These are phyloP conservation scores for Oryzias melastigma DNA, from an alignment of 2,113 vertebrate genomes.

Conservation along the genomic window DNA sequence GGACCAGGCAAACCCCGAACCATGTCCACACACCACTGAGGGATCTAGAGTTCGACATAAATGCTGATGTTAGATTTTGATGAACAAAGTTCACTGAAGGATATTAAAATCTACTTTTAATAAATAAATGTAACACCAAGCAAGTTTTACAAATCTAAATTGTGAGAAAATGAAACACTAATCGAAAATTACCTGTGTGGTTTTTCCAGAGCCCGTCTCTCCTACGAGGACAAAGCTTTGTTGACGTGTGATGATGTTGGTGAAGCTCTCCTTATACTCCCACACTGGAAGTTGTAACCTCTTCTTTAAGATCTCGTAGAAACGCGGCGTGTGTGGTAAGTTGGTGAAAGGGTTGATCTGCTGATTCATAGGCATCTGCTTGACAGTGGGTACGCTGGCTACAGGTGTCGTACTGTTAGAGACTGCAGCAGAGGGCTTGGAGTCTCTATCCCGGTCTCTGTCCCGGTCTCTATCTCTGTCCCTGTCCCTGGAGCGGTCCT, in stretches of 20 bases:
- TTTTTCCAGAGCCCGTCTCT: constrained; percentile 98
- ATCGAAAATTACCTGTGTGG: constrained; percentile 86
- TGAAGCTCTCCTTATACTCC: constrained; percentile 98
- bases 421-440: constrained; percentile 65
- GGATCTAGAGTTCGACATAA: constrained; percentile 83
- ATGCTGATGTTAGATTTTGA: neutral
- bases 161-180: neutral
- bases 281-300: constrained; percentile 94
- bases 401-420: constrained; percentile 74
- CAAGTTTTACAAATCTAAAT: too few species aligned
- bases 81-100: neutral
- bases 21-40: constrained; percentile 97
- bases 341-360: constrained; percentile 98
- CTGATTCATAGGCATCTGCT: constrained; percentile 86
- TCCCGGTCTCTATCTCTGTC: constrained; percentile 82
- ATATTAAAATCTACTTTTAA: neutral
- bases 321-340: constrained; percentile 94
- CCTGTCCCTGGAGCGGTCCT: constrained; percentile 78
- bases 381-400: constrained; percentile 76
- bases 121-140: neutral
- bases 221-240: constrained; percentile 97
- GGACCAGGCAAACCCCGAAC: constrained; percentile 86
- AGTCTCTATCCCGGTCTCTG: constrained; percentile 89
- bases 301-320: constrained; percentile 96
- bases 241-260: constrained; percentile 90